phyloP scores from a whole-genome alignment of 2,888 invertebrate genomes.

The Cataglyphis rosenhaueri region DNA sequence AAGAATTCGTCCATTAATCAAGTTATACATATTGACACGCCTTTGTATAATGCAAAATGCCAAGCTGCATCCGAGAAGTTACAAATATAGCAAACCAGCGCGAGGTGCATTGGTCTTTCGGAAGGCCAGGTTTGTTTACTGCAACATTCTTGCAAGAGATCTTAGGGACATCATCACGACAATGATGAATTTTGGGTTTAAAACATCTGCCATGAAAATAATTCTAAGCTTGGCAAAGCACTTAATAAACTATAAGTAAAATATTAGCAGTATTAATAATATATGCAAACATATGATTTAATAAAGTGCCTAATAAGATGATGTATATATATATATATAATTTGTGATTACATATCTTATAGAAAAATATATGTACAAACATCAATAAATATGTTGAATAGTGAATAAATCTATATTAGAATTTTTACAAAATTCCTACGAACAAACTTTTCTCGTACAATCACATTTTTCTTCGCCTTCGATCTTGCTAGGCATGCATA shows the following conservation, averaged over 20 bases:
- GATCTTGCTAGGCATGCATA: constrained; percentile 8
- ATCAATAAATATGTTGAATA: background rate
- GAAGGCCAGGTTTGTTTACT: constrained; percentile 71
- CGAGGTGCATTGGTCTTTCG: constrained; percentile 66
- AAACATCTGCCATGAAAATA: background rate
- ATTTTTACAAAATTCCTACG: constrained; percentile 22
- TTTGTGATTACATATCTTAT: background rate
- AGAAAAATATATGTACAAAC: background rate
- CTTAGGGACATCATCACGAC: constrained; percentile 25
- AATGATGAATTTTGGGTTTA: background rate
- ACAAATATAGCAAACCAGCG: constrained; percentile 59
- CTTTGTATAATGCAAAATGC: constrained; percentile 16
- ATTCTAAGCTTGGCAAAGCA: background rate
- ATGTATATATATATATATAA: background rate
- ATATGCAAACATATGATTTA: background rate
- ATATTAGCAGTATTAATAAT: background rate
- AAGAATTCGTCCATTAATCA: constrained; percentile 7
- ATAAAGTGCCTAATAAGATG: background rate
- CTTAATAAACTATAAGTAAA: background rate
- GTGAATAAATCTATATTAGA: background rate
- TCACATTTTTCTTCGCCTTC: constrained; percentile 27
- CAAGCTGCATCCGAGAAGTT: constrained; percentile 51
- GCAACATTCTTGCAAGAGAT: constrained; percentile 53
- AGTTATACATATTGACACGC: constrained; percentile 6
- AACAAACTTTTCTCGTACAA: constrained; percentile 38